Evolutionary conservation across 2,888 invertebrate species (phyloP).

Genomic region (Patella pellucida): DNA sequence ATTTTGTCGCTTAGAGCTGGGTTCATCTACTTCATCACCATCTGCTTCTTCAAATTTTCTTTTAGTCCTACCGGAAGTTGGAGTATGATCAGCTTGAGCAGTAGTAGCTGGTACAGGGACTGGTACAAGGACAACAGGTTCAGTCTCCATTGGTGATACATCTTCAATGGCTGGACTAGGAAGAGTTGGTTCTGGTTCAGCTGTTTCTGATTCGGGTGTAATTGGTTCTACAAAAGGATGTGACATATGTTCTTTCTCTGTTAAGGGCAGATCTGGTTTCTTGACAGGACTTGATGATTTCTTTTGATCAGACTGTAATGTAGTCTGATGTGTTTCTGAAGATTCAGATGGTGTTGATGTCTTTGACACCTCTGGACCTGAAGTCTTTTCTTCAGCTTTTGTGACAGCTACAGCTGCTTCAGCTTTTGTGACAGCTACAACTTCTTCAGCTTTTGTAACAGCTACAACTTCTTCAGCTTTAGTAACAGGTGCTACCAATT

Average conservation of each 20-base stretch:
- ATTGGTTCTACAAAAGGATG: not conserved
- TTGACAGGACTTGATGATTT: too few relatives aligned
- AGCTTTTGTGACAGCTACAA: too few relatives aligned
- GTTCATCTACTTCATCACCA: slow-evolving; percentile 31
- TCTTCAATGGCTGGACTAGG: not conserved
- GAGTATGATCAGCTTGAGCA: slow-evolving; percentile 14
- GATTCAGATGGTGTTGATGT: too few relatives aligned
- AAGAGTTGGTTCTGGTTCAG: too few relatives aligned
- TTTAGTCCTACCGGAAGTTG: slow-evolving; percentile 23
- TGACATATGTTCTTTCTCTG: too few relatives aligned
- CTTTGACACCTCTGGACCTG: too few relatives aligned
- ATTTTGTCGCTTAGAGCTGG: slow-evolving; percentile 12
- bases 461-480: slow-evolving; percentile 7
- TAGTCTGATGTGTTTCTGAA: too few relatives aligned
- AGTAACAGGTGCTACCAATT: slow-evolving; percentile 12
- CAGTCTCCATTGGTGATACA: not conserved
- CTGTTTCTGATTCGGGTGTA: not conserved
- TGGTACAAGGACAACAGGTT: not conserved
- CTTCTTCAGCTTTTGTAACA: too few relatives aligned
- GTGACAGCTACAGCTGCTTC: too few relatives aligned
- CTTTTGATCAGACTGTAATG: too few relatives aligned
- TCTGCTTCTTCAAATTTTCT: slow-evolving; percentile 40
- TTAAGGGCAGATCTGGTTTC: too few relatives aligned
- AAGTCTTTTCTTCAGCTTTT: too few relatives aligned
- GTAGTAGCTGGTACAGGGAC: not conserved